Percentiles rank a stretch among this genome's conserved stretches.
phyloP scores from a whole-genome alignment of 2,797 vertebrate species.

The Malacoraja senta region DNA sequence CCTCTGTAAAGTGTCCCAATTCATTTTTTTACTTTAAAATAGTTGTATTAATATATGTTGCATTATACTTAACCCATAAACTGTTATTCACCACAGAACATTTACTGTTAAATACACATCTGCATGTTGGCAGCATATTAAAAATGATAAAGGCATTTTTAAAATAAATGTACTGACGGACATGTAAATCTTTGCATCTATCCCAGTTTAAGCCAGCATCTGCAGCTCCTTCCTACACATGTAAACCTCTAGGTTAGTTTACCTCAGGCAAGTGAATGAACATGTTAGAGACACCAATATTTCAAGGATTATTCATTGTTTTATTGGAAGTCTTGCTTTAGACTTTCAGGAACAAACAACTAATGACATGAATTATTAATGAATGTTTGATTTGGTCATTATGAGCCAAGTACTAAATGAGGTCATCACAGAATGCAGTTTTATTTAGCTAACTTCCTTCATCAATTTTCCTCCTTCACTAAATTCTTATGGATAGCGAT shows the following conservation, averaged over 20 bases:
- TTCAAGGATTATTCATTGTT: not conserved
- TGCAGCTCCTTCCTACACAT: too few species aligned
- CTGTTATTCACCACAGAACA: not conserved
- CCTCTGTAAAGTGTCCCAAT: not conserved
- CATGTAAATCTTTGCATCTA: too few species aligned
- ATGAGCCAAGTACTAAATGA: not conserved
- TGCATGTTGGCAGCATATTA: not conserved
- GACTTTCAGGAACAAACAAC: not conserved
- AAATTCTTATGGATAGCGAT: not conserved
- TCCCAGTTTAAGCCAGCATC: too few species aligned
- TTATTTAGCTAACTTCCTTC: not conserved
- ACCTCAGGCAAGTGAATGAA: not conserved
- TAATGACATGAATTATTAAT: not conserved
- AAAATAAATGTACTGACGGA: not conserved
- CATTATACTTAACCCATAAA: not conserved
- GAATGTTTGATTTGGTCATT: not conserved
- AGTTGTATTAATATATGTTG: not conserved
- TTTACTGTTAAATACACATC: not conserved
- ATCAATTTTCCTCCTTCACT: not conserved
- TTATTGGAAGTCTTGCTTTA: not conserved
- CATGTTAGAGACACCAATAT: not conserved
- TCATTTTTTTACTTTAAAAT: not conserved
- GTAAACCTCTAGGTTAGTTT: not conserved
- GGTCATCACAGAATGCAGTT: not conserved
- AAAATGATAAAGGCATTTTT: not conserved